phyloP scores from a whole-genome alignment of 2,888 invertebrate species.

The Congeria kusceri region DNA sequence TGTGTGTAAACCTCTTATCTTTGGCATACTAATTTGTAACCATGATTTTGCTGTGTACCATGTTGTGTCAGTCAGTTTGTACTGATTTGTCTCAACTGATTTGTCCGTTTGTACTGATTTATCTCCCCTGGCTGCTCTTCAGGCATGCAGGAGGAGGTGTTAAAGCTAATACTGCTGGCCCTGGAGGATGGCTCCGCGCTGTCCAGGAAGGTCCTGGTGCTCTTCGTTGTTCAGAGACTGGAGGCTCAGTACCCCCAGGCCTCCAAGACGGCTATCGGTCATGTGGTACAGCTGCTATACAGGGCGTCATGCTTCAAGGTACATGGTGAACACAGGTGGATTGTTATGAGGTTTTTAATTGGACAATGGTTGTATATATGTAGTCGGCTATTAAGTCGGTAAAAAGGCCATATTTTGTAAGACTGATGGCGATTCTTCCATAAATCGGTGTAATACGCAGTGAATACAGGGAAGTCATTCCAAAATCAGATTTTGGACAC shows the following conservation, averaged over 20 bases:
- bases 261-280: constrained; percentile 99
- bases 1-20: too few species aligned
- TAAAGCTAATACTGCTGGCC: constrained; percentile 95
- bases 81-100: too few species aligned
- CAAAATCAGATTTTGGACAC: too few species aligned
- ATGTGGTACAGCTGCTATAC: constrained; percentile 98
- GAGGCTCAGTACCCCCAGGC: constrained; percentile 93
- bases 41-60: too few species aligned
- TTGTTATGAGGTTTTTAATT: neutral
- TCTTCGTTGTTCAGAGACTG: constrained; percentile 98
- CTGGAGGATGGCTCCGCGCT: constrained; percentile 97
- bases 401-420: too few species aligned
- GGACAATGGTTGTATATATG: neutral
- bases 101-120: too few species aligned
- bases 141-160: constrained; percentile 99
- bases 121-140: constrained; percentile 39
- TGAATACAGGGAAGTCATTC: too few species aligned
- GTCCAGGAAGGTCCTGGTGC: constrained; percentile 92
- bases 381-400: neutral
- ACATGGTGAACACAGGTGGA: too few species aligned
- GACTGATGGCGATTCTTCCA: too few species aligned
- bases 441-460: too few species aligned
- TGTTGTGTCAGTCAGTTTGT: too few species aligned
- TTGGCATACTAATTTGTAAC: too few species aligned
- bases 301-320: constrained; percentile 99